Percentiles rank a stretch among this genome's conserved stretches.
phyloP scores from a whole-genome alignment of 2,113 vertebrate species.

The Cacatua alba region DNA sequence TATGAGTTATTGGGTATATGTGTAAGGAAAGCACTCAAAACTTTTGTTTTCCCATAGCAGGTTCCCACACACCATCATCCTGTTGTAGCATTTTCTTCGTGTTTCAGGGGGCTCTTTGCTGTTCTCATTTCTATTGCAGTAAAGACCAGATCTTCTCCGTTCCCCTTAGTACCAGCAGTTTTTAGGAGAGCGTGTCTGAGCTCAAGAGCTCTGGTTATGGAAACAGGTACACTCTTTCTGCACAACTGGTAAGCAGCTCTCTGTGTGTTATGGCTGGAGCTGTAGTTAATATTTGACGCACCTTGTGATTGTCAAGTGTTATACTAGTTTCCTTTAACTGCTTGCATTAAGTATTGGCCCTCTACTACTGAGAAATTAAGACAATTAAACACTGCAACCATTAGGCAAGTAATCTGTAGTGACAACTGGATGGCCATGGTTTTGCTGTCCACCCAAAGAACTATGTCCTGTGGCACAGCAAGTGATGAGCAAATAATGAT shows the following conservation, averaged over 20 bases:
- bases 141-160: not conserved
- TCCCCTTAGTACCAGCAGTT: not conserved
- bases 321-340: not conserved
- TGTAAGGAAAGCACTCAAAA: not conserved
- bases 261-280: not conserved
- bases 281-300: not conserved
- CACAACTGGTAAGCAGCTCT: not conserved
- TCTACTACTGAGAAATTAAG: not conserved
- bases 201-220: not conserved
- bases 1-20: not conserved
- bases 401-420: not conserved
- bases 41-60: not conserved
- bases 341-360: not conserved
- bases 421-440: not conserved
- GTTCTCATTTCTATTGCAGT: not conserved
- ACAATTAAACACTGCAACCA: not conserved
- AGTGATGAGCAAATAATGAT: not conserved
- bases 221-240: not conserved
- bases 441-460: conserved; percentile 14
- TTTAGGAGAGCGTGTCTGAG: not conserved
- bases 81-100: not conserved
- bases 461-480: not conserved
- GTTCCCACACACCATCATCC: not conserved
- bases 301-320: not conserved
- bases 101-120: not conserved